A percentile compares a stretch with the other conserved stretches of the same genome.
These are phyloP conservation scores for Pemphredon lugubris DNA, from an alignment of 2,888 invertebrate species.

Conservation along the genomic window DNA sequence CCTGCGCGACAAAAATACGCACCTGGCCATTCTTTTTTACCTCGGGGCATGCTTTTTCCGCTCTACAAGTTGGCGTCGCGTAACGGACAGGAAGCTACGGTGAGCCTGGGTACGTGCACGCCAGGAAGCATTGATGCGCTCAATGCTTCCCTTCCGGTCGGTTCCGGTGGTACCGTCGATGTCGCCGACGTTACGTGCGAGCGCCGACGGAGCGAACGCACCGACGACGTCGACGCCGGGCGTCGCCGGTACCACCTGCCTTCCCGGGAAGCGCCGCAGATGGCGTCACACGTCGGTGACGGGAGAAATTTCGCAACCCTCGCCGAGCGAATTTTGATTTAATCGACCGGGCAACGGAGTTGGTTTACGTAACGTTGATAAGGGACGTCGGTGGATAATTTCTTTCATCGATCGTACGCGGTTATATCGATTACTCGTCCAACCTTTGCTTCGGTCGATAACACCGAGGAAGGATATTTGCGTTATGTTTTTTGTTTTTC, in stretches of 20 bases:
- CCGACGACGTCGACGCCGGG: slow-evolving; percentile 32
- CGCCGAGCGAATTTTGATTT: neutral
- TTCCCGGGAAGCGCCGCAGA: slow-evolving; percentile 27
- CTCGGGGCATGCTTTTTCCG: slow-evolving; percentile 56
- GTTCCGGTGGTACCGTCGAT: no score
- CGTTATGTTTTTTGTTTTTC: no score
- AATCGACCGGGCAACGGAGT: no score
- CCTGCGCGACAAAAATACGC: no score
- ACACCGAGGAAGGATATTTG: no score
- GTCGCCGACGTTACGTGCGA: slow-evolving; percentile 30
- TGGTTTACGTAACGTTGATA: no score
- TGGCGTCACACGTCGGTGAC: slow-evolving; percentile 47
- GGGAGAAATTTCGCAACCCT: neutral
- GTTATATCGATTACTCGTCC: no score
- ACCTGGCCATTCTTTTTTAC: slow-evolving; percentile 33
- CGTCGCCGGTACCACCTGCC: slow-evolving; percentile 26
- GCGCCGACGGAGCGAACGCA: slow-evolving; percentile 1
- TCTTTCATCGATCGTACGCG: no score
- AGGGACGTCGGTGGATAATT: no score
- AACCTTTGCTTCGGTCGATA: no score
- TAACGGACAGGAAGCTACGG: slow-evolving; percentile 69
- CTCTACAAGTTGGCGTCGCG: slow-evolving; percentile 53
- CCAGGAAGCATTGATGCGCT: slow-evolving; percentile 75
- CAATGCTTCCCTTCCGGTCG: slow-evolving; percentile 73
- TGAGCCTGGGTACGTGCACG: slow-evolving; percentile 44